phyloP scores from a whole-genome alignment of 2,888 invertebrate genomes.

The Coleophora deauratella region DNA sequence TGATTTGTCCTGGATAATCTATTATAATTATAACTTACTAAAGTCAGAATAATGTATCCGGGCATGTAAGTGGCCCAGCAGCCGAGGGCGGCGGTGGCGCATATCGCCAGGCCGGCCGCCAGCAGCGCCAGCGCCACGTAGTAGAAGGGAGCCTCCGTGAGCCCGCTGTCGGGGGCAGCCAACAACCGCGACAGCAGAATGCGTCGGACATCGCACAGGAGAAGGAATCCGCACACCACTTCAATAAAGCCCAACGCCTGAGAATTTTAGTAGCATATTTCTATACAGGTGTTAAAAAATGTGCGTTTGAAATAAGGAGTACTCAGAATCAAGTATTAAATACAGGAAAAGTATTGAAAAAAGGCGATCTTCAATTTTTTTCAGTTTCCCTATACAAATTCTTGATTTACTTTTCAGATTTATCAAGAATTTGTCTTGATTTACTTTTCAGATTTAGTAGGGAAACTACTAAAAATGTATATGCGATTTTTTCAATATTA shows the following conservation, averaged over 20 bases:
- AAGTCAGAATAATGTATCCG: constrained; percentile 80
- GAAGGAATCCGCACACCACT: constrained; percentile 80
- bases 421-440: no score
- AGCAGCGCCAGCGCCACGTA: constrained; percentile 82
- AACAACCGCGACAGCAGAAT: constrained; percentile 82
- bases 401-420: no score
- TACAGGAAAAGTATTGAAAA: no score
- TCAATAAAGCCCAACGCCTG: constrained; percentile 83
- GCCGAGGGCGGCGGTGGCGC: constrained; percentile 81
- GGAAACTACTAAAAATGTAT: no score
- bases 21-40: constrained; percentile 68
- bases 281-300: no score
- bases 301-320: no score
- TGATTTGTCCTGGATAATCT: no score
- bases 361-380: no score
- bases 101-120: constrained; percentile 79
- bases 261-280: constrained; percentile 19
- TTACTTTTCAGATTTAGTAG: no score
- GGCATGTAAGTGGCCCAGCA: constrained; percentile 88
- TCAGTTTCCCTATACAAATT: no score
- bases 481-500: no score
- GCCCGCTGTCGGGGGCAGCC: constrained; percentile 74
- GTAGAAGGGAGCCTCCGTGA: constrained; percentile 83
- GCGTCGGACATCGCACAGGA: constrained; percentile 81
- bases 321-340: no score